Base-by-base conservation (phyloP, 2,113 vertebrate genomes). In the Mustelus asterias region DNA sequence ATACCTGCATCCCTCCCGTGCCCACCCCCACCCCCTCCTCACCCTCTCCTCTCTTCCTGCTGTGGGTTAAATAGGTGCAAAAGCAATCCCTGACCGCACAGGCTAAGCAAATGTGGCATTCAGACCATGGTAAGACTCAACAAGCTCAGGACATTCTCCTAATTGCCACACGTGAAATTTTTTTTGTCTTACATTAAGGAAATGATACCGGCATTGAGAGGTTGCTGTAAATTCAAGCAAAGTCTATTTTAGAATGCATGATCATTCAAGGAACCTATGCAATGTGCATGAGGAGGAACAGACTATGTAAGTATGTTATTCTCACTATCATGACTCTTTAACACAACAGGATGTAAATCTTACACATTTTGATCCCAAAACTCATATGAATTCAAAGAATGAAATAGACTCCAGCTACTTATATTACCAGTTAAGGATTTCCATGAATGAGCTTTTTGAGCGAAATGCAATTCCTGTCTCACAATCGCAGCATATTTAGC, bases 401-500 rank as follows among this genome's bases (percentile, higher is more conserved):
- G 58, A 89, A 29, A 89, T 60, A 29, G 26, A 58, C 54, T 89
- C 29, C 26, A 89, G 26, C 8, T 60, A 29, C 22, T 89, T 89
- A 89, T 60, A 93, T 37, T 65, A 37, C 60, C 89, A 93, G 89
- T 37, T 65, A 37, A 93, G 16, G 8, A 37, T 93, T 92, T 41
- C n/a, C 63, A 33, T 65, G 60, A 65, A 93, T 65, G n/a, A 93
- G 89, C 89, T 93, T 65, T 18, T 18, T 37, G 18, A 58, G 65
- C 89, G 65, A 67, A 63, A 22, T 93, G 37, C 89, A 93, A 65
- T 20, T 37, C 60, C 65, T 93, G 60, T 67, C 60, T 93, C 29
- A 93, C 60, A 93, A 65, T 93, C 60, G n/a, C 89, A 92, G 60
- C 60, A 65, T 37, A 92, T 92, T 76, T 41, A 93, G 33, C 33